Evolutionary conservation across 2,113 vertebrate genomes (phyloP).

Genomic region (Jaculus jaculus): DNA sequence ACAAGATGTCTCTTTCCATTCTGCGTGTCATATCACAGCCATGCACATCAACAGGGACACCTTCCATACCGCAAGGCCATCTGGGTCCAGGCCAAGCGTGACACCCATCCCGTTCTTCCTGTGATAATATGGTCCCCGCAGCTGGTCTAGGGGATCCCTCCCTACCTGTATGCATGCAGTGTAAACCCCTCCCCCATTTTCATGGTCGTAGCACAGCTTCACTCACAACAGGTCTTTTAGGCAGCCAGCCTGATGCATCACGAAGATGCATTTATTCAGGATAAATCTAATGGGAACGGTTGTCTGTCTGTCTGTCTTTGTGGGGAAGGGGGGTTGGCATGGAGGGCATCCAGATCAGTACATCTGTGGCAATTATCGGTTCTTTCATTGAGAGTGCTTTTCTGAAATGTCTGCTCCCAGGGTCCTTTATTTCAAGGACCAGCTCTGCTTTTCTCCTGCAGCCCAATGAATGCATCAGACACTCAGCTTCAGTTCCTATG

Average conservation of each 20-base stretch:
- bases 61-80: background rate
- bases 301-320: too few species aligned
- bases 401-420: background rate
- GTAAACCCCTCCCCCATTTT: background rate
- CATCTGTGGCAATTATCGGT: constrained; percentile 8
- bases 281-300: too few species aligned
- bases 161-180: too few species aligned
- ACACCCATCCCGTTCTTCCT: background rate
- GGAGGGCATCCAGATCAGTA: background rate
- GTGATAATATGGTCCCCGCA: background rate
- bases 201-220: background rate
- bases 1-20: too few species aligned
- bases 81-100: background rate
- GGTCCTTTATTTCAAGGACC: constrained; percentile 35
- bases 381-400: background rate
- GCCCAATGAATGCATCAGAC: constrained; percentile 29
- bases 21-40: background rate
- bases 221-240: background rate
- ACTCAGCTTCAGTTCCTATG: constrained; percentile 66
- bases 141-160: background rate
- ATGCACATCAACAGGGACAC: background rate
- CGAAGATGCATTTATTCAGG: background rate
- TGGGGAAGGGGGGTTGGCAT: background rate
- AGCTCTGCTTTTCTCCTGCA: constrained; percentile 54
- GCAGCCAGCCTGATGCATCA: background rate